Evolutionary conservation across 2,797 vertebrate species (phyloP), one percentile per base, ranked within the genome.

Genomic region (Phylloscopus collybita): DNA sequence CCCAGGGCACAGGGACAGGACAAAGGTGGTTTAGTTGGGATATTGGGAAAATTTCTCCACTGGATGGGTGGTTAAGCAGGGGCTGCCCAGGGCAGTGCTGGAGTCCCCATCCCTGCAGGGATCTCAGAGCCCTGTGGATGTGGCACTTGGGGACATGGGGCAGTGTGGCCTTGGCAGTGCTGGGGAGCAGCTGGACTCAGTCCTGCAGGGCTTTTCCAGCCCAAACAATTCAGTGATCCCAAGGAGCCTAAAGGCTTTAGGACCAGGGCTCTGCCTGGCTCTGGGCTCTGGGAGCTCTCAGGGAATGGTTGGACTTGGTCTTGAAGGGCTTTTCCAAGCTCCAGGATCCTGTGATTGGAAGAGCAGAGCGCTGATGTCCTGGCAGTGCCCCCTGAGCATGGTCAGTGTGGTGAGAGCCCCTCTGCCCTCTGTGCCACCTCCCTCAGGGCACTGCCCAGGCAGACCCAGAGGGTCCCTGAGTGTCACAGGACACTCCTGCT

Each of bases 381-480:
- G 21, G 17, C 26, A 19, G 54, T 51, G 45, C 6, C 49, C 60
- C 72, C 54, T 1, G 0, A 15, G 51, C 6, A 7, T 16, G 5
- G 0, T 2, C 5, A 5, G 20, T 2, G 50, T 15, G 56, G 6
- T 12, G 45, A 12, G 18, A 70, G 32, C 73, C 83, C 47, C 27
- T 3, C 49, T 51, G 49, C 54, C 26, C 66, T 4, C 15, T 1
- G 1, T 19, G 3, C 51, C 20, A 18, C 29, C 3, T n/a, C 7
- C 40, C 70, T 6, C 5, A 0, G 22, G 45, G 45, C 78, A 42
- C n/a, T 12, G n/a, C 9, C 69, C 3, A 0, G 34, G 44, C 20
- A 11, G 34, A 34, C 34, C 34, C 34, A 34, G 34, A 34, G 34
- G 34, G 3, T 49, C 27, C 71, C 56, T 38, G 29, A 1, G 40